phyloP scores from a whole-genome alignment of 2,797 vertebrate species.

The Lepidocolaptes lacrymiger region DNA sequence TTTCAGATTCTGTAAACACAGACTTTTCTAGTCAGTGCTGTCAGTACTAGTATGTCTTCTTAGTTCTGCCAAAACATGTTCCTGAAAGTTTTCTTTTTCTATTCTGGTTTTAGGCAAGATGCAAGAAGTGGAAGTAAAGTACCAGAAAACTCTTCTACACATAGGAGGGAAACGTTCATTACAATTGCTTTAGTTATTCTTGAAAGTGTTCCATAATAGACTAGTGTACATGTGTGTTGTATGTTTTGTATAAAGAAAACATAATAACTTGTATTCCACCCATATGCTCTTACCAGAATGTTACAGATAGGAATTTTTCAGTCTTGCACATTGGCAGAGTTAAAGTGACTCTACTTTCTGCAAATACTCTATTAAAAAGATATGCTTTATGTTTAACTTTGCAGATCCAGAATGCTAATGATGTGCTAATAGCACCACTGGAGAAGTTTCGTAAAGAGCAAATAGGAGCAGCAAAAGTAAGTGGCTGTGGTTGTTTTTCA shows the following conservation, averaged over 20 bases:
- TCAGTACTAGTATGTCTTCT: neutral
- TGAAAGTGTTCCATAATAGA: neutral
- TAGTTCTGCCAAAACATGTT: neutral
- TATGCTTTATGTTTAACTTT: conserved; percentile 67
- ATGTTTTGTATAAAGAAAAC: neutral
- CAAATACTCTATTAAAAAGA: conserved; percentile 20
- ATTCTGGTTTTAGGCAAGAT: conserved; percentile 1
- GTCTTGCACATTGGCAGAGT: neutral
- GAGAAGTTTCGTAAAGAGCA: conserved; percentile 98
- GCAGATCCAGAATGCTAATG: conserved; percentile 97
- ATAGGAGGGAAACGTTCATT: neutral
- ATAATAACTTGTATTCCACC: neutral
- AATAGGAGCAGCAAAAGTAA: conserved; percentile 97
- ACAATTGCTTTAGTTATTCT: neutral
- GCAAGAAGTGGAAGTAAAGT: neutral
- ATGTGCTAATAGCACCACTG: conserved; percentile 93
- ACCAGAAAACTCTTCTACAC: neutral
- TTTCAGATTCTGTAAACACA: neutral
- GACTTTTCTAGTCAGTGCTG: neutral
- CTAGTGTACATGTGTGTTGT: neutral
- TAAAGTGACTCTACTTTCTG: neutral
- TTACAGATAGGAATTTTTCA: neutral
- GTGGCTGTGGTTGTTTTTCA: conserved; percentile 52
- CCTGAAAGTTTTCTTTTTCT: neutral
- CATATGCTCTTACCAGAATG: neutral